A percentile compares a stretch with the other conserved stretches of the same genome.
Evolutionary conservation across 64 coral and sea anemone genomes (phyloP).

Genomic region (Stylophora pistillata): DNA sequence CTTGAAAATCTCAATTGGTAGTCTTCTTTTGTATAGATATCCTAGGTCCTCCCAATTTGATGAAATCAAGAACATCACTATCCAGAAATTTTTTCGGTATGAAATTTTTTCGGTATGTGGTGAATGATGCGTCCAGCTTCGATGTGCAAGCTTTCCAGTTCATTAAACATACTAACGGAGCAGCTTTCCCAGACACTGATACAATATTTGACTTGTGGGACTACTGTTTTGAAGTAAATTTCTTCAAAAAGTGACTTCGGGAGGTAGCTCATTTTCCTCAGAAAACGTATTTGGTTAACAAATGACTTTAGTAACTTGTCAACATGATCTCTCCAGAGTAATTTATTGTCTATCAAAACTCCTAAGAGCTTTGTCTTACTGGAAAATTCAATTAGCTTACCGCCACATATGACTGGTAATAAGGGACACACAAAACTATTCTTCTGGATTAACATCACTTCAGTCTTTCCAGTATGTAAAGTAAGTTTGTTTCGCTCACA

Average conservation of each 20-base stretch:
- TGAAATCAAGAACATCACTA: background rate
- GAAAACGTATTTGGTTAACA: background rate
- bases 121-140: too few relatives aligned
- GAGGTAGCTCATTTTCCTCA: background rate
- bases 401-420: background rate
- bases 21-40: too few relatives aligned
- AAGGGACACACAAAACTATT: background rate
- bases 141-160: too few relatives aligned
- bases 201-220: background rate
- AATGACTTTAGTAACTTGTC: background rate
- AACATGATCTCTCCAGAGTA: background rate
- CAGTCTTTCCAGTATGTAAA: constrained; percentile 7
- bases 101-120: too few relatives aligned
- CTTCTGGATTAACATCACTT: background rate
- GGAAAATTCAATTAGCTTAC: background rate
- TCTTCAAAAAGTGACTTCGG: background rate
- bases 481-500: background rate
- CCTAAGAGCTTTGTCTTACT: background rate
- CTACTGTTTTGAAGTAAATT: constrained; percentile 6
- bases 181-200: too few relatives aligned
- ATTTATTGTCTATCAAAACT: background rate
- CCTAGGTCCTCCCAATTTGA: background rate
- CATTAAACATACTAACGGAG: too few relatives aligned
- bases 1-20: too few relatives aligned
- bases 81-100: too few relatives aligned